Base-by-base conservation (phyloP, 2,888 invertebrate species). In the Acleris emargana region DNA sequence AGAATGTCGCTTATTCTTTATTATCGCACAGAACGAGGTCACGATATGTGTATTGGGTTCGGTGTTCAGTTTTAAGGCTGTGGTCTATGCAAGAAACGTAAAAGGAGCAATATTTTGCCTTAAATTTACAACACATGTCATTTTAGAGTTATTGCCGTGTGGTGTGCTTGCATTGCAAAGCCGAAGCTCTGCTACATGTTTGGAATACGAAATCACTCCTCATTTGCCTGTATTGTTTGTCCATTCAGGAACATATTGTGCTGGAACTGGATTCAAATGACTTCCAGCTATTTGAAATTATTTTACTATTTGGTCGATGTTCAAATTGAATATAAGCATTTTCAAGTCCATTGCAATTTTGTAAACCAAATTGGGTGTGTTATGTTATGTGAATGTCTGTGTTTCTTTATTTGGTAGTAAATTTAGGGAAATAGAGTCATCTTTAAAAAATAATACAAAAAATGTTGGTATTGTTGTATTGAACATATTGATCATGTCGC, bases 41-140 rank as follows among this genome's bases (percentile, higher is more conserved):
- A 32, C n/a, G 22, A 52, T 53, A 38, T 53, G 47, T 61, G 54
- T 47, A 62, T 62, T 28, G 45, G 57, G 25, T 57, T 57, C 50
- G 20, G 22, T 13, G 50, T n/a, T 17, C 6, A 38, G 32, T 38
- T 18, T 53, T 53, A n/a, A 6, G 20, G 16, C n/a, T 9, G 20
- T 28, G n/a, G 11, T 32, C 18, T 51, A 58, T 51, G 57, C 18
- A 32, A 13, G 42, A 43, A 28, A 49, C 43, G 16, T 38, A 38
- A 54, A 54, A 51, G 43, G 53, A 20, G 32, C 38, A 25, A 49
- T 42, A 49, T 49, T 62, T 54, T 54, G 32, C 38, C 50, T 59
- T 59, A 6, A 62, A 50, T 57, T 62, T 50, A 62, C 55, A 55
- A 62, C 62, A 62, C 50, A 28, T 62, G 62, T 57, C 62, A 50